Evolutionary conservation across 35 echinoderm and acorn worm genomes (phyloP), one percentile per base, ranked within the genome.

Genomic region (Antedon bifida): DNA sequence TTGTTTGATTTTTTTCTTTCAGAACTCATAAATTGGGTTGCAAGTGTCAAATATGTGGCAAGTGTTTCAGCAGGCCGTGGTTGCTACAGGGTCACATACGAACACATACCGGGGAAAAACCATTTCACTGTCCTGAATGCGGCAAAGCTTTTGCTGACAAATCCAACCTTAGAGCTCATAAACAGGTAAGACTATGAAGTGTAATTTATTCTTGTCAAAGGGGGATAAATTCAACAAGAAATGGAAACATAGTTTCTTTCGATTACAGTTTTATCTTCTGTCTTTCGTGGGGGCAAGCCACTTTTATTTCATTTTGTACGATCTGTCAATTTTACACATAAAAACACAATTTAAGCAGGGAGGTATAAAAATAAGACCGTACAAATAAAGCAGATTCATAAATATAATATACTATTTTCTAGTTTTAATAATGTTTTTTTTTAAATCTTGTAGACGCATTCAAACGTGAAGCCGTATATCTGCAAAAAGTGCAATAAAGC

Each of bases 51-150:
- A 92, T 99, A 16, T 99, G 95, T 36, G 95, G 95, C 16, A 99
- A 99, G 79, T 99, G 95, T 75, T 99, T 99, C 83, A 99, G 95
- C 51, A 82, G 95, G 33, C 95, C 95, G 26, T 99, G 95, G 95
- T 42, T 99, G 10, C 83, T 99, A 8, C 95, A 99, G 76, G 95
- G 95, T 0, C 95, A 99, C 80, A 99, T 99, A 83, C 88, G 95
- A 17, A 99, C 95, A 13, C 95, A 99, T 74, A 99, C 95, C 0
- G 95, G 95, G 14, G 95, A 99, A 83, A 92, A 92, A 39, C 95
- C 95, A 0, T 99, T 99, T 83, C 30, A 85, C 78, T 99, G 95
- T 39, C 95, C 95, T 5, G 80, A 92, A 85, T 99, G 95, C 39
- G 88, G 88, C 35, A 99, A 99, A 75, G 90, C 95, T 39, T 99